Conservation (phyloP, 1,140 invertebrate species). For the Lysiphlebus fabarum region DNA sequence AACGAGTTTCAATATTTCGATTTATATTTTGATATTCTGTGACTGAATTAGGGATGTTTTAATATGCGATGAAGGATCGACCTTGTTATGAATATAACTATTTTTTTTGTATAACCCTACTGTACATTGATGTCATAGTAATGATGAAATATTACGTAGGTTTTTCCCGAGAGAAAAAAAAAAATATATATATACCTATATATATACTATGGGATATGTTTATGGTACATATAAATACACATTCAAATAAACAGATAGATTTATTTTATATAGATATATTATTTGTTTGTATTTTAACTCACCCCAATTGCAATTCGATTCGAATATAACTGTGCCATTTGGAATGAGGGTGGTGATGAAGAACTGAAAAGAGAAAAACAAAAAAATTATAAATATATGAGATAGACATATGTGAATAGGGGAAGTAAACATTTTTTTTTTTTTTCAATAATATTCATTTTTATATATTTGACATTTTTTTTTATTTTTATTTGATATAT, state of each 20-base stretch:
- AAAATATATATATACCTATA: too few relatives aligned
- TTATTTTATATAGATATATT: not conserved
- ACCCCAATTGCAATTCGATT: constrained; percentile 28
- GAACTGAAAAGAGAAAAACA: not conserved
- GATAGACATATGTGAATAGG: constrained; percentile 1
- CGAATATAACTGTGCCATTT: constrained; percentile 29
- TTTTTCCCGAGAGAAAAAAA: constrained; percentile 34
- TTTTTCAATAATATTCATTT: too few relatives aligned
- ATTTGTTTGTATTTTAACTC: constrained; percentile 7
- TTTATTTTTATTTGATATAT: not conserved
- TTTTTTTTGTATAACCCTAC: constrained; percentile 30
- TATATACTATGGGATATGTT: constrained; percentile 7
- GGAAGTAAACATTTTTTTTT: not conserved
- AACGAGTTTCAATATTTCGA: constrained; percentile 41
- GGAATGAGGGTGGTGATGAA: not conserved
- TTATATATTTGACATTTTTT: not conserved
- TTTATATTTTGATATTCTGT: constrained; percentile 13
- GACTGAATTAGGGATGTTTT: not conserved
- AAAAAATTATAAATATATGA: too few relatives aligned
- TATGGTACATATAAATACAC: constrained; percentile 8
- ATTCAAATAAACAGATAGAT: not conserved
- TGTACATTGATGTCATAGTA: constrained; percentile 46
- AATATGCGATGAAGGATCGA: constrained; percentile 21
- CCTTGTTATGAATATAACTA: not conserved
- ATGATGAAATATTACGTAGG: constrained; percentile 57